Percentiles rank a stretch among this genome's conserved stretches.
Evolutionary conservation across 2,113 vertebrate species (phyloP).

Genomic region (Xenopus laevis): DNA sequence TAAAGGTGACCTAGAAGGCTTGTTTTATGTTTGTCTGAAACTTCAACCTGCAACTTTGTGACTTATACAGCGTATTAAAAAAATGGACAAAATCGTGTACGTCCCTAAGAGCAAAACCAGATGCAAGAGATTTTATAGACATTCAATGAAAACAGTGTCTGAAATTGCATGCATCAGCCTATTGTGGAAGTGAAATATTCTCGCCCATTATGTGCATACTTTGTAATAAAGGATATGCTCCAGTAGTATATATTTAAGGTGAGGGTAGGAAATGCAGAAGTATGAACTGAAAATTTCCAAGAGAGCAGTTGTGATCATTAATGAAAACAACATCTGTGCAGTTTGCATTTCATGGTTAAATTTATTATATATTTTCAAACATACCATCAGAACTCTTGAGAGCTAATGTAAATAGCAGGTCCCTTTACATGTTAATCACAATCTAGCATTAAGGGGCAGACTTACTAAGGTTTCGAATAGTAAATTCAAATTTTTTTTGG

Average conservation of each 20-base stretch:
- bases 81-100: slow-evolving; percentile 14
- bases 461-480: no score
- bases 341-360: background rate
- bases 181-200: slow-evolving; percentile 14
- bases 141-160: slow-evolving; percentile 29
- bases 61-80: background rate
- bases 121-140: slow-evolving; percentile 30
- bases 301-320: background rate
- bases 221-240: slow-evolving; percentile 16
- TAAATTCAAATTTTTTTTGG: no score
- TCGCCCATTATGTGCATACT: slow-evolving; percentile 6
- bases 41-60: slow-evolving; percentile 6
- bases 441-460: background rate
- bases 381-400: background rate
- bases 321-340: background rate
- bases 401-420: background rate
- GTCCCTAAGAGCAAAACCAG: slow-evolving; percentile 31
- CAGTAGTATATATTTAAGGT: slow-evolving; percentile 13
- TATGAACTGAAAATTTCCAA: background rate
- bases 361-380: slow-evolving; percentile 1
- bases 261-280: background rate
- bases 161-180: slow-evolving; percentile 31
- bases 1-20: slow-evolving; percentile 19
- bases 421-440: background rate
- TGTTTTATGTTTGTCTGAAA: slow-evolving; percentile 16